A percentile compares a stretch with the other conserved stretches of the same genome.
phyloP scores from a whole-genome alignment of 1,140 invertebrate genomes.

The Drosophila ambigua region DNA sequence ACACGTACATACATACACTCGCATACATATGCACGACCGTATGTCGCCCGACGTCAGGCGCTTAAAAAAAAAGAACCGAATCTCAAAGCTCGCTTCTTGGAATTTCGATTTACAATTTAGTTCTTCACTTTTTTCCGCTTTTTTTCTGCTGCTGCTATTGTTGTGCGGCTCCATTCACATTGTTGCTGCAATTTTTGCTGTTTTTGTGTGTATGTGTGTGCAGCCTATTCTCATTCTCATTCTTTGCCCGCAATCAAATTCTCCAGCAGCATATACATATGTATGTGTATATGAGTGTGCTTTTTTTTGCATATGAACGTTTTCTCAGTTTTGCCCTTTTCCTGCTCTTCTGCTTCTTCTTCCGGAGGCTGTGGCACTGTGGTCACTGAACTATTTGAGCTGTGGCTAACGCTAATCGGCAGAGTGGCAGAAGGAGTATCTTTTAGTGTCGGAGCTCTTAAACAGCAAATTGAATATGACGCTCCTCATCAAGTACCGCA shows the following conservation, averaged over 20 bases:
- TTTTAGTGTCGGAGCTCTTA: no score
- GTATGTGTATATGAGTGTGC: conserved; percentile 23
- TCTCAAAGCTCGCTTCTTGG: conserved; percentile 73
- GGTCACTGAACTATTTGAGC: conserved; percentile 33
- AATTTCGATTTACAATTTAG: conserved; percentile 82
- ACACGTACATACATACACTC: not conserved
- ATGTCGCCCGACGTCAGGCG: conserved; percentile 7
- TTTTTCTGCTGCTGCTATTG: conserved; percentile 56
- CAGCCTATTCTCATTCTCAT: conserved; percentile 74
- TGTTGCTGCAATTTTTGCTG: conserved; percentile 71
- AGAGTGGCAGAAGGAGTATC: no score
- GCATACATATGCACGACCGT: no score
- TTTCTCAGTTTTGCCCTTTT: conserved; percentile 61
- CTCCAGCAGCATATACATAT: conserved; percentile 20
- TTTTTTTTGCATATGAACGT: conserved; percentile 64
- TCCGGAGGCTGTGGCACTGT: conserved; percentile 50
- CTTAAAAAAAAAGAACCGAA: conserved; percentile 47
- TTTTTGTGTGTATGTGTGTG: conserved; percentile 41
- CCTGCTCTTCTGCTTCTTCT: conserved; percentile 14
- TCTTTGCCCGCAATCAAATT: conserved; percentile 68
- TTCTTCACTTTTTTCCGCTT: conserved; percentile 61
- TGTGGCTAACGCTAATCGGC: no score
- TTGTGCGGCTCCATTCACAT: conserved; percentile 70
- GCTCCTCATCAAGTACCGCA: no score
- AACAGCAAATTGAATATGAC: no score